Evolutionary conservation across 2,888 invertebrate species (phyloP).

Genomic region (Adineta ricciae): DNA sequence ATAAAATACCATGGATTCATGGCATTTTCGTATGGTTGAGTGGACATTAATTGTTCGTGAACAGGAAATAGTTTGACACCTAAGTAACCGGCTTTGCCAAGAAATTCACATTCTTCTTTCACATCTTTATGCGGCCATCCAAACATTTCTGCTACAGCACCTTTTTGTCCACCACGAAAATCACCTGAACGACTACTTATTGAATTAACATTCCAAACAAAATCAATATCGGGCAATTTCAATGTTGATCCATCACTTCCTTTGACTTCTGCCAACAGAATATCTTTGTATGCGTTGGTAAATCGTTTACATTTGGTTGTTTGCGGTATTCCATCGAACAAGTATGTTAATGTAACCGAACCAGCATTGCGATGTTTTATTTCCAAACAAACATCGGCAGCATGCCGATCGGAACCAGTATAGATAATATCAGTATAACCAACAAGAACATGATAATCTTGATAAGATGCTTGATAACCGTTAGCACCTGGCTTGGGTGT

Average conservation of each 20-base stretch:
- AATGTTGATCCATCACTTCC: constrained; percentile 29
- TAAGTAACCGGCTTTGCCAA: constrained; percentile 33
- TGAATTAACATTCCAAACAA: constrained; percentile 25
- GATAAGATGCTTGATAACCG: constrained; percentile 28
- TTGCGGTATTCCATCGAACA: constrained; percentile 24
- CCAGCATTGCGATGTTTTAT: constrained; percentile 21
- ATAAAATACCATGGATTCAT: constrained; percentile 34
- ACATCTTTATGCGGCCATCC: constrained; percentile 34
- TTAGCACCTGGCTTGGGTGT: constrained; percentile 29
- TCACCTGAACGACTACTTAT: constrained; percentile 29
- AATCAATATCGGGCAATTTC: constrained; percentile 26
- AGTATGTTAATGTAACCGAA: constrained; percentile 23
- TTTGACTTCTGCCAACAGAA: constrained; percentile 8
- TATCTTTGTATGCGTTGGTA: not conserved
- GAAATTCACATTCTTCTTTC: constrained; percentile 32
- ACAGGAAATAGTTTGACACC: constrained; percentile 34
- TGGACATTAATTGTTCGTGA: constrained; percentile 33
- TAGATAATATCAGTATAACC: constrained; percentile 33
- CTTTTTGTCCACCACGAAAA: constrained; percentile 33
- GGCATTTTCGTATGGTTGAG: constrained; percentile 29
- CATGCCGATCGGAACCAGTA: constrained; percentile 20
- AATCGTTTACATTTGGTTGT: constrained; percentile 25
- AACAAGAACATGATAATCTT: constrained; percentile 32
- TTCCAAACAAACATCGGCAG: constrained; percentile 32
- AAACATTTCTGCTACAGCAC: constrained; percentile 33